Evolutionary conservation across 2,888 invertebrate species (phyloP).

Genomic region (Siphlonurus alternatus): DNA sequence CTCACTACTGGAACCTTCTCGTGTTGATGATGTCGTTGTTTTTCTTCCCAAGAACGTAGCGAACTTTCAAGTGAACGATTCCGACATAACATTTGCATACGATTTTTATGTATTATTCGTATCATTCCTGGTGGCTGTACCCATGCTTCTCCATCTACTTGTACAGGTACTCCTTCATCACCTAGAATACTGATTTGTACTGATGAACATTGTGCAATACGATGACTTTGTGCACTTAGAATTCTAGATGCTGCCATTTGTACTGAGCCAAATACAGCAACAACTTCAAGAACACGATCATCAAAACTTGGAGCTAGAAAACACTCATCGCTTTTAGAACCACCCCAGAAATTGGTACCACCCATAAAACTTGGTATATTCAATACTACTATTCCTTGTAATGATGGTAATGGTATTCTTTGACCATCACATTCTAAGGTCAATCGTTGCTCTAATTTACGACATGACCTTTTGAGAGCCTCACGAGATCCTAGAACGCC

Average conservation of each 20-base stretch:
- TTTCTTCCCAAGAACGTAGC: slow-evolving; percentile 73
- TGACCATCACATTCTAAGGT: slow-evolving; percentile 94
- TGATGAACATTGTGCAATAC: slow-evolving; percentile 91
- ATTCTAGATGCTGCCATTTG: slow-evolving; percentile 94
- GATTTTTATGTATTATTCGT: slow-evolving; percentile 88
- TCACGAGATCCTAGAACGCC: slow-evolving; percentile 39
- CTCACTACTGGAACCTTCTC: background rate
- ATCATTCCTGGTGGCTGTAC: slow-evolving; percentile 93
- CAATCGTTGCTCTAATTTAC: slow-evolving; percentile 88
- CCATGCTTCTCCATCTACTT: slow-evolving; percentile 98
- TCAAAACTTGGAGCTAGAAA: slow-evolving; percentile 91
- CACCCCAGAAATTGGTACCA: slow-evolving; percentile 98
- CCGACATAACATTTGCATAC: slow-evolving; percentile 89
- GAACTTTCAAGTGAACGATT: slow-evolving; percentile 85
- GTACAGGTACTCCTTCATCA: slow-evolving; percentile 83
- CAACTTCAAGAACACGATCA: slow-evolving; percentile 90
- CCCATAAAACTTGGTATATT: slow-evolving; percentile 97
- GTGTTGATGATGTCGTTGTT: slow-evolving; percentile 33
- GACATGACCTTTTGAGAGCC: slow-evolving; percentile 64
- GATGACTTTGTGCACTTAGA: slow-evolving; percentile 89
- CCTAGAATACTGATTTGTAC: slow-evolving; percentile 90
- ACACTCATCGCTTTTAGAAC: slow-evolving; percentile 75
- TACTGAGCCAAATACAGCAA: slow-evolving; percentile 92
- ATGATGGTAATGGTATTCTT: slow-evolving; percentile 81
- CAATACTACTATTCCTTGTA: slow-evolving; percentile 91